Evolutionary conservation across 2,113 vertebrate species (phyloP), one percentile per base, ranked within the genome.

Genomic region (Calidris pugnax): DNA sequence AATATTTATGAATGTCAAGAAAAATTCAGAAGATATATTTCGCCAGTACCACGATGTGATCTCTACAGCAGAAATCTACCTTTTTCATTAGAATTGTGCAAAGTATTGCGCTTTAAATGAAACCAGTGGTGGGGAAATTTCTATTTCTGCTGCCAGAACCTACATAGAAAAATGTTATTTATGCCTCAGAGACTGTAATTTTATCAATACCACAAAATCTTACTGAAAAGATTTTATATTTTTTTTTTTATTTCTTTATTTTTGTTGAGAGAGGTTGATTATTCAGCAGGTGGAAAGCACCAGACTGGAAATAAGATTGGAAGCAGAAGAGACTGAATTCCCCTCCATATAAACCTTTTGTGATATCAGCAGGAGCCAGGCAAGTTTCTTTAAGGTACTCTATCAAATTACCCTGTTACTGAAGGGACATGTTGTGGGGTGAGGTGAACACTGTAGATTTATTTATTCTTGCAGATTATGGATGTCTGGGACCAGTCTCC

Each of bases 1-100:
- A 95, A 91, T 90, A 93, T 94, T 97, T 88, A 92, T 95, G 83
- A 95, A 89, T 71, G 51, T 50, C 23, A 88, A 79, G 75, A 75
- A 95, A 77, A 94, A 45, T 77, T 96, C 81, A 82, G 67, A 95
- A 93, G 57, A 91, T 41, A 26, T 39, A 43, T 82, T 93, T 95
- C 90, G 35, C 39, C 80, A 94, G 55, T 81, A 45, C 9, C 27
- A 47, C 35, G 45, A 33, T 84, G 43, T 32, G 47, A 79, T 84
- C 60, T 75, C 12, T 43, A 69, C 11, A 56, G 63, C n/a, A 33
- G 62, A 95, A 96, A 91, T 26, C 8, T 75, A 77, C 2, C 5
- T 32, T 91, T 96, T 96, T 80, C 43, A 33, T 90, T 60, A 89
- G 24, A 93, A 89, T 41, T 76, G 6, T 83, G 48, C 32, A 71